phyloP scores from a whole-genome alignment of 1,140 invertebrate genomes.

The Trissolcus basalis region DNA sequence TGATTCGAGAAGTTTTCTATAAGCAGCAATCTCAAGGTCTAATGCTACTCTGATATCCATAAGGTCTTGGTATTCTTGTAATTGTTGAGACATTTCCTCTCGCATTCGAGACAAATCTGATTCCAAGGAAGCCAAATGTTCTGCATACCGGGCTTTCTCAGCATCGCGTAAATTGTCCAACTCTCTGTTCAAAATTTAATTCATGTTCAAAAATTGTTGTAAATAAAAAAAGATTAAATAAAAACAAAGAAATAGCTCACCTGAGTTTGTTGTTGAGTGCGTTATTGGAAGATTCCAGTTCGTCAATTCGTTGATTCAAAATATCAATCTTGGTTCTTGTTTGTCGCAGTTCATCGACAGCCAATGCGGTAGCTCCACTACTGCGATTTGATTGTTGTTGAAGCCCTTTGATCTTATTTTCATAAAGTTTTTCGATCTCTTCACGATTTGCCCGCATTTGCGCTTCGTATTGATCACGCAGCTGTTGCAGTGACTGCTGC shows the following conservation, averaged over 20 bases:
- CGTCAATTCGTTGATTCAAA: constrained; percentile 83
- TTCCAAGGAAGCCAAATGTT: too few relatives aligned
- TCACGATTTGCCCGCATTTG: constrained; percentile 91
- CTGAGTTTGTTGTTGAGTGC: too few relatives aligned
- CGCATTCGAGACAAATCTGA: constrained; percentile 85
- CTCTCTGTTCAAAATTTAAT: too few relatives aligned
- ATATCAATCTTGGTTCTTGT: constrained; percentile 84
- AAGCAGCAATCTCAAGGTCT: constrained; percentile 97
- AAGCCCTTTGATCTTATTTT: constrained; percentile 85
- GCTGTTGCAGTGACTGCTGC: constrained; percentile 91
- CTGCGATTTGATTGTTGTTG: constrained; percentile 81
- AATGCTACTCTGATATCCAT: constrained; percentile 97
- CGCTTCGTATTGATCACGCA: constrained; percentile 94
- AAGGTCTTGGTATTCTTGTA: constrained; percentile 96
- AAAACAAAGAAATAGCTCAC: too few relatives aligned
- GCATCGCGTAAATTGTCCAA: too few relatives aligned
- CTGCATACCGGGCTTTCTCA: too few relatives aligned
- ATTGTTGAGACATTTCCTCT: constrained; percentile 88
- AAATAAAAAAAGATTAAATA: too few relatives aligned
- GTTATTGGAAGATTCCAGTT: constrained; percentile 84
- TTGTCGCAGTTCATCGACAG: constrained; percentile 86
- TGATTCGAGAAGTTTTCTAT: constrained; percentile 91
- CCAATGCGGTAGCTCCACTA: constrained; percentile 80
- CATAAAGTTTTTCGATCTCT: constrained; percentile 90
- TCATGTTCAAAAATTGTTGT: too few relatives aligned